These are phyloP conservation scores for Chelonoidis abingdonii DNA, from an alignment of 2,113 vertebrate genomes.

Conservation along the genomic window DNA sequence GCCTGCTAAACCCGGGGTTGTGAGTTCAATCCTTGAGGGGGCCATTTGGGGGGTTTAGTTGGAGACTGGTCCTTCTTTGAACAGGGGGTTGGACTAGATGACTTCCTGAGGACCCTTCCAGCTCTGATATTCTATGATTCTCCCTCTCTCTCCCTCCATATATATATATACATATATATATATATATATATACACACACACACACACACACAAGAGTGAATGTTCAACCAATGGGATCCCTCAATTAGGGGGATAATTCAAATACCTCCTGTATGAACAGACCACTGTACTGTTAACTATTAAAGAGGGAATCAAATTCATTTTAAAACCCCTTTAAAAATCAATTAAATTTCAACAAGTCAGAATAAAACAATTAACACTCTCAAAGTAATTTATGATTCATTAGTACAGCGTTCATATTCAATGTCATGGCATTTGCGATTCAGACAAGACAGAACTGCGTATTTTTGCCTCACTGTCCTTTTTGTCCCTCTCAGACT, in stretches of 20 bases:
- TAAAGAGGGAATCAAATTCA: neutral
- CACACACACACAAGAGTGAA: neutral
- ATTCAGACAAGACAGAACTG: neutral
- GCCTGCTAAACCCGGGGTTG: no score
- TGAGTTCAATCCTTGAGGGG: no score
- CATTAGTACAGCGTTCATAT: neutral
- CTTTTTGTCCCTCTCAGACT: neutral
- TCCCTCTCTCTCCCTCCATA: no score
- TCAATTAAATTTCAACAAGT: constrained; percentile 33
- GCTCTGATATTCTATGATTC: no score
- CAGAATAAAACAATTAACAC: neutral
- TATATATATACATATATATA: no score
- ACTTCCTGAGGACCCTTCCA: no score
- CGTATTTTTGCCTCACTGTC: neutral
- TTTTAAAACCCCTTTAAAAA: constrained; percentile 44
- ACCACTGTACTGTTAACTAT: neutral
- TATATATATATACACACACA: no score
- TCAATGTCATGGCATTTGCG: neutral
- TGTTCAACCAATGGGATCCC: neutral
- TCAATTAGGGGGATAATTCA: neutral
- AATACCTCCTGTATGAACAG: neutral
- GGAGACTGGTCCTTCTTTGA: no score
- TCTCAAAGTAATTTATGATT: neutral
- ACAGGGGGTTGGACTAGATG: no score
- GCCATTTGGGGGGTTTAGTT: no score